These are phyloP conservation scores for Rhinopithecus roxellana DNA, from an alignment of 2,113 vertebrate species.

Conservation along the genomic window DNA sequence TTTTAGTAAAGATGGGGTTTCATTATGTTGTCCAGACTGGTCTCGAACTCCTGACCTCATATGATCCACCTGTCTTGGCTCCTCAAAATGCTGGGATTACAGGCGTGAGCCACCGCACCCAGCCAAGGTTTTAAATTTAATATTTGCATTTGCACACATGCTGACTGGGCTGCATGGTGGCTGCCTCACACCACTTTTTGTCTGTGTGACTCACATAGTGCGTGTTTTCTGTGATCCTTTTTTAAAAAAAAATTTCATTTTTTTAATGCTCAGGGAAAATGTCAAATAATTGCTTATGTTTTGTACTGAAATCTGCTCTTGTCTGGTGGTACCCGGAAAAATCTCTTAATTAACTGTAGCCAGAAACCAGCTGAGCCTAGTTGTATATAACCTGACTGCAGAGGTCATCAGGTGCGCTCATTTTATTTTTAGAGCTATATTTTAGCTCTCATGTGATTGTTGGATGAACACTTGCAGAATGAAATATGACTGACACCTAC, in stretches of 20 bases:
- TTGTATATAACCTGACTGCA: not conserved
- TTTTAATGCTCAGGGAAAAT: not conserved
- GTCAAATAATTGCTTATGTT: not conserved
- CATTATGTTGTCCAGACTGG: not conserved
- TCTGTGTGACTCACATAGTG: not conserved
- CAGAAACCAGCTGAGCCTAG: not conserved
- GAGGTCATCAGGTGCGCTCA: not conserved
- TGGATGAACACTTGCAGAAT: not conserved
- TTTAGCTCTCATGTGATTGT: not conserved
- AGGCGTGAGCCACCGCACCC: not conserved
- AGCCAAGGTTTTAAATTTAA: not conserved
- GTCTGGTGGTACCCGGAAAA: not conserved
- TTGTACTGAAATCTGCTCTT: not conserved
- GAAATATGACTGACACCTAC: not conserved
- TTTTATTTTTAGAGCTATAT: not conserved
- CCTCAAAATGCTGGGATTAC: not conserved
- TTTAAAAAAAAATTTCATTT: not conserved
- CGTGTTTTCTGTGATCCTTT: not conserved
- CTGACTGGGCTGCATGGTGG: not conserved
- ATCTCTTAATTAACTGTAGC: not conserved
- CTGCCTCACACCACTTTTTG: not conserved
- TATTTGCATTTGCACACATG: conserved; percentile 33
- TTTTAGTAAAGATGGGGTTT: not conserved
- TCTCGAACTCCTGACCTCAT: not conserved
- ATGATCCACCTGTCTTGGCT: not conserved